Percentiles rank a stretch among this genome's conserved stretches.
phyloP scores from a whole-genome alignment of 2,113 vertebrate genomes.

The Microcebus jonahi region DNA sequence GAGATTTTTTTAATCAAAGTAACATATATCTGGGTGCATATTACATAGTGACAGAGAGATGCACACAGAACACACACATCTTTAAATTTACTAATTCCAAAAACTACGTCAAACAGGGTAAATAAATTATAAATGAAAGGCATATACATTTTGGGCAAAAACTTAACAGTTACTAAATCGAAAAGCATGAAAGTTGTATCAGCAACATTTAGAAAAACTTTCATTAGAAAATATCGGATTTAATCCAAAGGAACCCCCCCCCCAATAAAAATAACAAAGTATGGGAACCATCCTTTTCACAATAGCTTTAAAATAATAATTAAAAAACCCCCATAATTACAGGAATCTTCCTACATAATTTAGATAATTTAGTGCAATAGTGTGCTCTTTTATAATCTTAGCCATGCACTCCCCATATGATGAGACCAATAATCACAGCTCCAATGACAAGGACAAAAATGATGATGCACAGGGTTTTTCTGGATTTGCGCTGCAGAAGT shows the following conservation, averaged over 20 bases:
- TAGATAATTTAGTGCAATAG: constrained; percentile 32
- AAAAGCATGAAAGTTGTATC: background rate
- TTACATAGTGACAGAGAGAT: background rate
- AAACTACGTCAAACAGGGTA: constrained; percentile 46
- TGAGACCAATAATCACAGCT: constrained; percentile 86
- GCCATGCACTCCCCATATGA: constrained; percentile 84
- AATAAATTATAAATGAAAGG: constrained; percentile 73
- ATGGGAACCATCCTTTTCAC: constrained; percentile 73
- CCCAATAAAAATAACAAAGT: constrained; percentile 71
- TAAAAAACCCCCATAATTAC: constrained; percentile 49
- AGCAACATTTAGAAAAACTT: constrained; percentile 62
- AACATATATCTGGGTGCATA: background rate
- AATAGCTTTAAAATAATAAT: constrained; percentile 73
- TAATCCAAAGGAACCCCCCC: constrained; percentile 53
- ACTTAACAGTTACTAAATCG: background rate
- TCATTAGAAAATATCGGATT: constrained; percentile 64
- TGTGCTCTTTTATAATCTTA: constrained; percentile 35
- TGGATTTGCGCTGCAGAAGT: constrained; percentile 89
- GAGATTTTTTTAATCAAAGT: background rate
- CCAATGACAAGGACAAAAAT: constrained; percentile 86
- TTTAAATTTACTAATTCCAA: constrained; percentile 36
- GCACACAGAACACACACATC: background rate
- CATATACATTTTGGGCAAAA: constrained; percentile 29
- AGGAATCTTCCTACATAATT: constrained; percentile 68
- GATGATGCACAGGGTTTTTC: constrained; percentile 97